phyloP scores from a whole-genome alignment of 1,140 invertebrate species.

The Delia radicum region DNA sequence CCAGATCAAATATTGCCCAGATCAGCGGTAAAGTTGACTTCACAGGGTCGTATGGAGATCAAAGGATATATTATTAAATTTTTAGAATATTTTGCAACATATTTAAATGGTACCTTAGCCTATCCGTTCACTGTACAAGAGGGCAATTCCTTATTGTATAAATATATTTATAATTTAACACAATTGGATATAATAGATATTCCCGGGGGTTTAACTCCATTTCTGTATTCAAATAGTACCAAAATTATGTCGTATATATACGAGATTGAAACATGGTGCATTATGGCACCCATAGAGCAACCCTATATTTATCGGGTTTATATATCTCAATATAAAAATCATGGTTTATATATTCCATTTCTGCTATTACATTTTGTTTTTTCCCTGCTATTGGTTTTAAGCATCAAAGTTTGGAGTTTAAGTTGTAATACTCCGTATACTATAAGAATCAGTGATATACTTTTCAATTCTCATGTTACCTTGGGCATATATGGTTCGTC shows the following conservation, averaged over 20 bases:
- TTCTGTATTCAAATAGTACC: neutral
- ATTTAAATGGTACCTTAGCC: neutral
- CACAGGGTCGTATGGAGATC: neutral
- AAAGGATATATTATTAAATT: neutral
- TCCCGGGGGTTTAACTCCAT: neutral
- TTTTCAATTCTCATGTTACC: neutral
- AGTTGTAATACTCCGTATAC: neutral
- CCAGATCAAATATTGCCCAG: neutral
- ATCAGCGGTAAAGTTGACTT: neutral
- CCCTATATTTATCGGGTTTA: neutral
- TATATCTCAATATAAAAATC: neutral
- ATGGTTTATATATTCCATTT: neutral
- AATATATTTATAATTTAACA: neutral
- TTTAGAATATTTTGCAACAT: neutral
- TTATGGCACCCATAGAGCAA: neutral
- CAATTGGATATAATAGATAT: neutral
- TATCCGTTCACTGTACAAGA: neutral
- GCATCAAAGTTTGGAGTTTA: neutral
- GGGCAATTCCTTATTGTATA: neutral
- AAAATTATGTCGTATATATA: neutral
- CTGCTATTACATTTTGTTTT: neutral
- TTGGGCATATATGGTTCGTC: neutral
- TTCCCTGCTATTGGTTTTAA: neutral
- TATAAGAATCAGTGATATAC: neutral
- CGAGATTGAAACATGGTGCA: neutral